A percentile compares a stretch with the other conserved stretches of the same genome.
phyloP scores from a whole-genome alignment of 2,113 vertebrate genomes.

The Barbus barbus region DNA sequence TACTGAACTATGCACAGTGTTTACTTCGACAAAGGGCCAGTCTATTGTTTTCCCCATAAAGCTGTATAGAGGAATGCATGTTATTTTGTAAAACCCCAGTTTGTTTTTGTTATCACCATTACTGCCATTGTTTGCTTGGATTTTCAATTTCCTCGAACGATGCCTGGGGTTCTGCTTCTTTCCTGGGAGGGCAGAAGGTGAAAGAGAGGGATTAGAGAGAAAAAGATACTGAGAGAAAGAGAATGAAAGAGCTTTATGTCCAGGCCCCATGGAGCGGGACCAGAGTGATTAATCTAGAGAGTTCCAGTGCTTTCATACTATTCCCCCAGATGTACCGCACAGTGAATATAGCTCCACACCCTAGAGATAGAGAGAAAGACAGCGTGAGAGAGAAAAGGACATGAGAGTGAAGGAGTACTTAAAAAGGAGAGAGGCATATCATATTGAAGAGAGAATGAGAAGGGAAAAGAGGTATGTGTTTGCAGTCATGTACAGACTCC shows the following conservation, averaged over 20 bases:
- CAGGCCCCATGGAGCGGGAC: neutral
- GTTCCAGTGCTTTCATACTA: conserved; percentile 2
- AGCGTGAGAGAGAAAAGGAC: neutral
- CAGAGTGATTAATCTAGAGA: neutral
- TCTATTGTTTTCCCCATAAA: conserved; percentile 43
- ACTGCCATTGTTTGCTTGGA: conserved; percentile 56
- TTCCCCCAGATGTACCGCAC: conserved; percentile 4
- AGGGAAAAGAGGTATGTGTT: neutral
- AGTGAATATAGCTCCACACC: neutral
- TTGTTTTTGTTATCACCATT: conserved; percentile 50
- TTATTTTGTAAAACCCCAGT: conserved; percentile 46
- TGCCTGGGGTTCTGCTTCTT: conserved; percentile 35
- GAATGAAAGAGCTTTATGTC: conserved; percentile 18
- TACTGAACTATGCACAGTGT: conserved; percentile 21
- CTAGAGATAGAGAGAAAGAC: neutral
- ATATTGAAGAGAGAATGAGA: neutral
- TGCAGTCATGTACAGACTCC: too few relatives aligned
- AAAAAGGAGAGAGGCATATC: neutral
- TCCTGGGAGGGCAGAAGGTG: conserved; percentile 48
- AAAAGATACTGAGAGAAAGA: conserved; percentile 4
- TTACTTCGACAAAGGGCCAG: conserved; percentile 22
- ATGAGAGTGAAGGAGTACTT: neutral
- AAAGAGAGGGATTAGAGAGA: conserved; percentile 30
- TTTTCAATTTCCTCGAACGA: conserved; percentile 55
- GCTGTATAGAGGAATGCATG: conserved; percentile 27